Base-by-base conservation (phyloP, 1,140 invertebrate species). In the Chironomus striatipennis region DNA sequence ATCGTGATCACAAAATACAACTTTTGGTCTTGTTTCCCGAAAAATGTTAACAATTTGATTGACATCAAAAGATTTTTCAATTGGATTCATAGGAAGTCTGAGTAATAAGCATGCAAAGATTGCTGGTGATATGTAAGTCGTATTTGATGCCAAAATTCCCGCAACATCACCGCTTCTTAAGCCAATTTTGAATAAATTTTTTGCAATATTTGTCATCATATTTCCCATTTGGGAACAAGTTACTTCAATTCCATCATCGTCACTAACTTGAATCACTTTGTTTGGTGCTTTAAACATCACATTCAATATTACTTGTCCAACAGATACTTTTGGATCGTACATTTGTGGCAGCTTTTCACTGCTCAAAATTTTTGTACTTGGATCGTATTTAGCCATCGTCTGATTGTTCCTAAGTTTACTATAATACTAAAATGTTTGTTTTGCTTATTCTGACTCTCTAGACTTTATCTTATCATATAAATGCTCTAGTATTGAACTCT, bases 1-100 rank as follows among this genome's bases (percentile, higher is more conserved):
- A 73, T 78, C 78, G 34, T 78, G 76, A 76, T 81, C 80, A 74
- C 80, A 81, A 43, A 81, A 80, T n/a, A 81, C 78, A 2, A 81
- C 20, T 74, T 79, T 80, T 0, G 80, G 80, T n/a, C 76, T 76
- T 0, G 80, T 81, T n/a, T 79, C 78, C 5, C 79, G 77, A 34
- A 78, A 81, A 77, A 81, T 77, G 6, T 80, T 76, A 47, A 79
- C 77, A 2, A 81, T 79, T 6, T 77, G 47, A 15, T 57, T 57
- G 4, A 57, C 47, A 15, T n/a, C n/a, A 57, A 57, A 57, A 1
- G 47, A 57, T 15, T 5, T 57, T 5, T 57, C 47, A 1, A 57
- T 15, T 15, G 47, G 47, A 57, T 57, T 57, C n/a, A 57, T n/a
- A 12, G 47, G 47, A 5, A 57, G 5, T n/a, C 12, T n/a, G 18